Conservation (phyloP, 1,140 invertebrate genomes). For the Leguminivora glycinivorella region DNA sequence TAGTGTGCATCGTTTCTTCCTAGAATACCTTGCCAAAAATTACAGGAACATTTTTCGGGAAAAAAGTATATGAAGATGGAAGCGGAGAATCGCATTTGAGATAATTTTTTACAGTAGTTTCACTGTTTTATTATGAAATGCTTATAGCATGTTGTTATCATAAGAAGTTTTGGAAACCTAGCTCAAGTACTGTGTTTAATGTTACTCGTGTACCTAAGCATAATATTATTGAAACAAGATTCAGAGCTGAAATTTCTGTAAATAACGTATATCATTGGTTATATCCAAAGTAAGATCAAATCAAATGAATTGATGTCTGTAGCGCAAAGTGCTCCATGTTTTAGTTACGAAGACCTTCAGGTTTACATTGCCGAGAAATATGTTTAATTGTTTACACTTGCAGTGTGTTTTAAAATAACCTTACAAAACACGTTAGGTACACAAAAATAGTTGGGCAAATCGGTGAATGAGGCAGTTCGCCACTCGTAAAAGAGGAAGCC, state of each 20-base stretch:
- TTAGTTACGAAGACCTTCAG: constrained; percentile 2
- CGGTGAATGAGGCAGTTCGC: constrained; percentile 8
- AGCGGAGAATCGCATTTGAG: background rate
- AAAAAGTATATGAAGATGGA: background rate
- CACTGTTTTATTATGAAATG: background rate
- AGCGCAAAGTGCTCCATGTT: constrained; percentile 5
- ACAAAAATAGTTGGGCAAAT: background rate
- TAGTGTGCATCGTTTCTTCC: background rate
- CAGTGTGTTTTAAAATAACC: constrained; percentile 24
- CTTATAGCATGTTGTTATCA: background rate
- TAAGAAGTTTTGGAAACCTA: constrained; percentile 5
- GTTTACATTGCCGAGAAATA: background rate
- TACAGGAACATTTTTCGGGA: background rate
- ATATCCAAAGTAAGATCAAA: constrained; percentile 7
- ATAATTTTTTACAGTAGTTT: background rate
- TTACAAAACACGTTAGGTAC: background rate
- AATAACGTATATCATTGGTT: constrained; percentile 6
- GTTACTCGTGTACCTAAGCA: background rate
- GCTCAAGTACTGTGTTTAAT: background rate
- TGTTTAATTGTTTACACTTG: constrained; percentile 14
- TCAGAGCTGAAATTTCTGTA: constrained; percentile 10
- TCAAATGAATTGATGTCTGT: background rate
- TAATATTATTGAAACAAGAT: constrained; percentile 23
- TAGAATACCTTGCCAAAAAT: background rate
- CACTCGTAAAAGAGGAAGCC: background rate